A percentile compares a stretch with the other conserved stretches of the same genome.
These are phyloP conservation scores for Lathamus discolor DNA, from an alignment of 2,113 vertebrate genomes.

Conservation along the genomic window DNA sequence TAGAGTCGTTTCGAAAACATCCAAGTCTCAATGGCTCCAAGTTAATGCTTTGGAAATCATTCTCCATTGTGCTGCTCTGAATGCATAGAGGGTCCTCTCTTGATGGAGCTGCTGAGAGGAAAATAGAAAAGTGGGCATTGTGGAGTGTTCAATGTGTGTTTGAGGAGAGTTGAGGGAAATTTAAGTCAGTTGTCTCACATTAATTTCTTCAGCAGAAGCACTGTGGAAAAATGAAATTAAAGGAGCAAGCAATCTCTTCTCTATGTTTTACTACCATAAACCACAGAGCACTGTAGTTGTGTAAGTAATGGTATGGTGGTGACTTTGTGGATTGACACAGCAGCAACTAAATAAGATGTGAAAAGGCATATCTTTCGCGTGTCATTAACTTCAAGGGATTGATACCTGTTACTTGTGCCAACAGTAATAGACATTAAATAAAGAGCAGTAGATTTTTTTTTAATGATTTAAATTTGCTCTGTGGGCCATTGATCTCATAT, in stretches of 20 bases:
- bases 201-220: neutral
- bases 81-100: slow-evolving; percentile 26
- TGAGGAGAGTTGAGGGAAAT: neutral
- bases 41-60: slow-evolving; percentile 60
- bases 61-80: slow-evolving; percentile 49
- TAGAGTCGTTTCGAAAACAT: slow-evolving; percentile 32
- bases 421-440: neutral
- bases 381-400: neutral
- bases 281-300: neutral
- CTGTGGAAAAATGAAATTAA: slow-evolving; percentile 10
- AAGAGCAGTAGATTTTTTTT: neutral
- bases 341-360: neutral
- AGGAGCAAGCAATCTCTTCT: neutral
- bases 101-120: neutral
- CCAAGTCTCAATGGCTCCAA: slow-evolving; percentile 39
- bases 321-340: neutral
- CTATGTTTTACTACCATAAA: neutral
- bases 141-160: neutral
- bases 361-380: neutral
- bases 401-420: neutral
- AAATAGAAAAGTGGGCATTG: slow-evolving; percentile 42
- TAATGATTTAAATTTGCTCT: neutral
- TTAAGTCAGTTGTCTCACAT: neutral
- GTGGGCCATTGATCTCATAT: neutral
- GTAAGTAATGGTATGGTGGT: accelerated